Conservation (phyloP, 1,140 invertebrate species). For the Scaptomyza hsui region DNA sequence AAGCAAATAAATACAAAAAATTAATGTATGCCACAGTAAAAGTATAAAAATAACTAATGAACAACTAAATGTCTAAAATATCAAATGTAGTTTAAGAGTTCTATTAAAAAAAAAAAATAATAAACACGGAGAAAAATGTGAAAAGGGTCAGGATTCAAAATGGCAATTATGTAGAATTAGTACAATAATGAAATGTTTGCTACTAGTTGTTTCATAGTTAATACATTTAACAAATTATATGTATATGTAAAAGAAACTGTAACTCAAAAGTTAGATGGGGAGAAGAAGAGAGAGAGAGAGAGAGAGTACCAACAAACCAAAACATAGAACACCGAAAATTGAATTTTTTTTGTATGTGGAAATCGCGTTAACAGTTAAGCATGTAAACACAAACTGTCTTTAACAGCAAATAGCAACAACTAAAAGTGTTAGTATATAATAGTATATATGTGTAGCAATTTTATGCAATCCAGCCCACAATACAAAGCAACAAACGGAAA, state of each 20-base stretch:
- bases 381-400: constrained; percentile 56
- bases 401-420: constrained; percentile 32
- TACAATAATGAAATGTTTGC: constrained; percentile 66
- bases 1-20: constrained; percentile 44
- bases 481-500: constrained; percentile 59
- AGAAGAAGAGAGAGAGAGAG: not conserved
- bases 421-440: constrained; percentile 16
- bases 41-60: constrained; percentile 26
- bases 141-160: constrained; percentile 42
- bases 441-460: constrained; percentile 14
- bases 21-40: constrained; percentile 31
- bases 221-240: constrained; percentile 61
- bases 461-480: constrained; percentile 46
- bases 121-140: not conserved
- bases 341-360: constrained; percentile 60
- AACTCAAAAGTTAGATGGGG: constrained; percentile 25
- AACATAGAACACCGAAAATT: constrained; percentile 71
- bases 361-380: constrained; percentile 49
- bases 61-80: constrained; percentile 72
- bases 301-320: constrained; percentile 8
- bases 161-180: constrained; percentile 67
- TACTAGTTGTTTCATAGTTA: constrained; percentile 76
- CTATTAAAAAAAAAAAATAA: constrained; percentile 24
- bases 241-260: constrained; percentile 34
- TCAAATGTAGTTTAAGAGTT: constrained; percentile 63